Percentiles rank a stretch among this genome's conserved stretches.
These are phyloP conservation scores for Solea senegalensis DNA, from an alignment of 2,113 vertebrate genomes.

Conservation along the genomic window DNA sequence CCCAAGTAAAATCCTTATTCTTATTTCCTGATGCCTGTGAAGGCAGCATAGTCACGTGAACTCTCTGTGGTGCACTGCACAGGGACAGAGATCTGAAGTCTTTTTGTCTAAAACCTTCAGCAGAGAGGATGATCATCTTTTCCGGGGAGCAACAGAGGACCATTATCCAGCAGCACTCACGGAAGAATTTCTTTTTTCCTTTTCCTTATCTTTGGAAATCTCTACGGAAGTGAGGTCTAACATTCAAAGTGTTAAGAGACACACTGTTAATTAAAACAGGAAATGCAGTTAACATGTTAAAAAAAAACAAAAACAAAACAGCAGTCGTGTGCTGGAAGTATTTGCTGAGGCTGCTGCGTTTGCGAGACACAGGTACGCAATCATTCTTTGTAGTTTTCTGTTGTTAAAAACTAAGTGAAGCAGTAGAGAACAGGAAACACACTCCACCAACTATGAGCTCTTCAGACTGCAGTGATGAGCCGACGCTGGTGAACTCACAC, in stretches of 20 bases:
- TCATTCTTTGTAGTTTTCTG: slow-evolving; percentile 4
- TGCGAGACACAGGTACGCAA: background rate
- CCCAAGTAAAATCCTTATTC: slow-evolving; percentile 5
- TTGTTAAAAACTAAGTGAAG: background rate
- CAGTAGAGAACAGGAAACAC: background rate
- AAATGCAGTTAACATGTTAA: background rate
- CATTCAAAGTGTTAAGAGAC: background rate
- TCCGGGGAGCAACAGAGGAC: slow-evolving; percentile 12
- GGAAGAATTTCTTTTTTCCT: slow-evolving; percentile 6
- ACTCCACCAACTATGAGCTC: background rate
- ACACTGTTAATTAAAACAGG: slow-evolving; percentile 13
- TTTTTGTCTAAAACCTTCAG: background rate
- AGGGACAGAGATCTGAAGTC: background rate
- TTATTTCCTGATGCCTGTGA: slow-evolving; percentile 1
- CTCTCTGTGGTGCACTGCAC: slow-evolving; percentile 11
- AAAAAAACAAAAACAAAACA: background rate
- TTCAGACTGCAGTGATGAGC: background rate
- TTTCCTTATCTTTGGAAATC: background rate
- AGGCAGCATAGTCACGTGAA: slow-evolving; percentile 4
- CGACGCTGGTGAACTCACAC: background rate
- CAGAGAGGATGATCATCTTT: slow-evolving; percentile 16
- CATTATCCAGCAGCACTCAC: background rate
- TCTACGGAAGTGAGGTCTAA: background rate
- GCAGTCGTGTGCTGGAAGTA: background rate
- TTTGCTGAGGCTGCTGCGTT: slow-evolving; percentile 24